These are phyloP conservation scores for Peromyscus melanophrys DNA, from an alignment of 2,797 vertebrate genomes.

Conservation along the genomic window DNA sequence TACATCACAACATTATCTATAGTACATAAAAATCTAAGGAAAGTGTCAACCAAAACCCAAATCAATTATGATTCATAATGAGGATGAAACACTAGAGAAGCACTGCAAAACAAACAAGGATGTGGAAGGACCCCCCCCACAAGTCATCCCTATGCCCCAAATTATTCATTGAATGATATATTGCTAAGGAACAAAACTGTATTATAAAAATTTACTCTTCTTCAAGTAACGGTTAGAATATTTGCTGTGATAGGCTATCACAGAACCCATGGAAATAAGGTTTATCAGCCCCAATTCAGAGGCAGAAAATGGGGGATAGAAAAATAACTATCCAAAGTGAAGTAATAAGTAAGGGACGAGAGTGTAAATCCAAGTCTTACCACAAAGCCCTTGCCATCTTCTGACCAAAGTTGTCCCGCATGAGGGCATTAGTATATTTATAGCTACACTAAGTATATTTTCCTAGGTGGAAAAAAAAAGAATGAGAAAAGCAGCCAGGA, in stretches of 20 bases:
- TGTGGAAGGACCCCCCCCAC: neutral
- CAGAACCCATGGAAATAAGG: neutral
- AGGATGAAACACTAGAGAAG: conserved; percentile 59
- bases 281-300: conserved; percentile 17
- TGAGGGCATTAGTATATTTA: neutral
- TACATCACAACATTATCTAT: neutral
- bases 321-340: conserved; percentile 40
- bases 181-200: conserved; percentile 17
- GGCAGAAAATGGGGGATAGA: conserved; percentile 48
- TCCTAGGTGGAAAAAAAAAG: neutral
- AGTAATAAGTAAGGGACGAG: neutral
- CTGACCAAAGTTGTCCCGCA: neutral
- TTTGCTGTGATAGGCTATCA: neutral
- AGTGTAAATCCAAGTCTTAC: neutral
- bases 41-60: conserved; percentile 24
- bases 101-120: conserved; percentile 30
- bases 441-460: neutral
- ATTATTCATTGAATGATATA: neutral
- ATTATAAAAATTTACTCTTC: conserved; percentile 39
- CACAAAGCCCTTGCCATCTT: neutral
- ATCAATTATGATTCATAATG: neutral
- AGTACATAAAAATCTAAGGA: neutral
- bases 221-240: conserved; percentile 11
- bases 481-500: neutral
- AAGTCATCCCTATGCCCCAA: neutral